Base-by-base conservation (phyloP, 2,888 invertebrate species). In the Aleiodes alternator region DNA sequence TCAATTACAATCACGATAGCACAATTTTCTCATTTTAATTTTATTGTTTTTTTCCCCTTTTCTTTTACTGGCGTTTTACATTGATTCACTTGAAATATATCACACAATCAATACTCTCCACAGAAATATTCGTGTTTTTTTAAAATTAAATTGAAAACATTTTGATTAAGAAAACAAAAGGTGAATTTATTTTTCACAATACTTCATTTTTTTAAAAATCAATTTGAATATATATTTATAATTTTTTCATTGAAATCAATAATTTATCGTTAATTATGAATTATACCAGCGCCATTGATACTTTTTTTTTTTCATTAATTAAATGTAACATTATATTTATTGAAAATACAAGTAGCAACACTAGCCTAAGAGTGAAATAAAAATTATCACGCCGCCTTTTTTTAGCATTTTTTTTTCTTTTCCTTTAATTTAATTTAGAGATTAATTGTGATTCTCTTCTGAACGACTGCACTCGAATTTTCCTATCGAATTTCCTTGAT, bases 21-120 rank as follows among this genome's bases (percentile, higher is more conserved):
- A 70, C 70, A 38, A 34, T 31, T 71, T 73, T 73, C 75, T 78
- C 56, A 64, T 76, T 64, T 43, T 29, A 70, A 69, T 66, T 77
- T 69, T 59, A 51, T 73, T 51, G 56, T 69, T 70, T 70, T 74
- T 77, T 76, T 75, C 43, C 23, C 23, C 2, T 23, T 43, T 43
- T 38, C 38, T 76, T 69, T 69, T 43, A 51, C 72, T 56, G 74
- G 71, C 72, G 76, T 77, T 76, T 43, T 64, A 43, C 64, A 64
- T 64, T 34, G 64, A 64, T 64, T 43, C 3, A 43, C n/a, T 64
- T 23, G 48, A 16, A 48, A 43, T 48, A 23, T 48, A 64, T 64
- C 48, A 48, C 56, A 56, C 64, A 64, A 48, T 64, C 43, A 64
- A 64, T 5, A 48, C 9, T 43, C 48, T 64, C 11, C 64, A 64